Base-by-base conservation (phyloP, 2,113 vertebrate genomes). In the Melanocharis versteri region DNA sequence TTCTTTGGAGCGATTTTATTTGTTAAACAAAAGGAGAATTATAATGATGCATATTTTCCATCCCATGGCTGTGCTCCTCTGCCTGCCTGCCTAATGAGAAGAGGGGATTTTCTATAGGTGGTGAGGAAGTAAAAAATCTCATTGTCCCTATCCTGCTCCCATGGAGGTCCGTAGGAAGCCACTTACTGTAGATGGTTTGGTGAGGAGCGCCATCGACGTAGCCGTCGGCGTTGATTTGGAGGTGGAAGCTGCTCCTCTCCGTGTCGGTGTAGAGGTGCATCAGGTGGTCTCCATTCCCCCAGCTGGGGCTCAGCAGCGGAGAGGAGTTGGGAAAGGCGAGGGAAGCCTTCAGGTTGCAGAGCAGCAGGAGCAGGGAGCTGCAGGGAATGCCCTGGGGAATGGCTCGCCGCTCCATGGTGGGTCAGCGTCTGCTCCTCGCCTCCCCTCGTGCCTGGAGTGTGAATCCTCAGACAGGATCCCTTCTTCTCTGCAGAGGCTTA, bases 181-280 rank as follows among this genome's bases (percentile, higher is more conserved):
- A 99, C 98, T 98, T 96, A 99, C 99, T 99, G 90, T 98, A 97
- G 91, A 98, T 96, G 83, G 98, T 97, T 92, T 97, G 98, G n/a
- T 96, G 91, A n/a, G 98, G 93, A 10, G 85, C 83, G 12, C 98
- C 98, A 7, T 94, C 97, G 37, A 97, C 40, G 1, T 90, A 97
- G 58, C 98, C 98, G 0, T 98, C 97, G 6, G 80, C 80, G 1
- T 96, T 98, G 97, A 99, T 99, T 91, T 99, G 99, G 90, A 99
- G 97, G 96, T 99, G 99, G 97, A 98, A 99, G 97, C 98, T 99
- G 97, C 97, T 98, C 68, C 96, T 97, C 92, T 97, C 97, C 0
- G 97, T 96, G 33, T 97, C 96, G 0, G 98, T 98, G 94, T 98
- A 98, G 82, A 98, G 97, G 87, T 99, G 99, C 33, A 98, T 90